Evolutionary conservation across 2,888 invertebrate species (phyloP).

Genomic region (Drosophila ochracea): DNA sequence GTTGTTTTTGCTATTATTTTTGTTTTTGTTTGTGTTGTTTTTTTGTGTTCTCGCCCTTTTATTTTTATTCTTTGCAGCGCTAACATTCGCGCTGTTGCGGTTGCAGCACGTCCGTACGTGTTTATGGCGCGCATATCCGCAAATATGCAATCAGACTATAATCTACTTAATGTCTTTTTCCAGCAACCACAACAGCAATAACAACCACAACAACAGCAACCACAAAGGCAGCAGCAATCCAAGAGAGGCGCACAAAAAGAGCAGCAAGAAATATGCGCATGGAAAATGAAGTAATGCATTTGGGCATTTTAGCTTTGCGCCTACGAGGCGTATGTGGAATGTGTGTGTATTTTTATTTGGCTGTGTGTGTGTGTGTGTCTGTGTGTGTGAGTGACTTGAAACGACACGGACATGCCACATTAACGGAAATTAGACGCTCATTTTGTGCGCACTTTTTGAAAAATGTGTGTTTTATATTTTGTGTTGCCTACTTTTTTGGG

Average conservation of each 20-base stretch:
- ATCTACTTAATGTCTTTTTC: slow-evolving; percentile 82
- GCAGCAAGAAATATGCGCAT: slow-evolving; percentile 50
- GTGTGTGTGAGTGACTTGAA: slow-evolving; percentile 31
- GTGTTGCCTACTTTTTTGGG: slow-evolving; percentile 68
- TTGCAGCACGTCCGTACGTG: slow-evolving; percentile 81
- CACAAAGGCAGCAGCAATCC: slow-evolving; percentile 19
- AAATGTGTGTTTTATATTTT: slow-evolving; percentile 54
- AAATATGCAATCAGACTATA: slow-evolving; percentile 81
- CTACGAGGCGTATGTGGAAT: slow-evolving; percentile 40
- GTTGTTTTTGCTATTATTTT: slow-evolving; percentile 11
- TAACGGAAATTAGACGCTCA: slow-evolving; percentile 77
- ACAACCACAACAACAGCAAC: slow-evolving; percentile 12
- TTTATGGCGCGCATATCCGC: slow-evolving; percentile 81
- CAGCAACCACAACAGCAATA: slow-evolving; percentile 39
- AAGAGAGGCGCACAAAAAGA: slow-evolving; percentile 18
- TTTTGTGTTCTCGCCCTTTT: neutral
- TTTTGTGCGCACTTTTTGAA: slow-evolving; percentile 50
- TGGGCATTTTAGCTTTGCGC: slow-evolving; percentile 44
- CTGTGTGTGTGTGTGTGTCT: slow-evolving; percentile 24
- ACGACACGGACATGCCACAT: slow-evolving; percentile 63
- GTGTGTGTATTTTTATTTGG: slow-evolving; percentile 6
- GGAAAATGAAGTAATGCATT: slow-evolving; percentile 77
- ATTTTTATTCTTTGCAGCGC: slow-evolving; percentile 45
- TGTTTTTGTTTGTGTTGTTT: neutral
- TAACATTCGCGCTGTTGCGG: slow-evolving; percentile 71